Evolutionary conservation across 2,888 invertebrate species (phyloP).

Genomic region (Eilema caniola): DNA sequence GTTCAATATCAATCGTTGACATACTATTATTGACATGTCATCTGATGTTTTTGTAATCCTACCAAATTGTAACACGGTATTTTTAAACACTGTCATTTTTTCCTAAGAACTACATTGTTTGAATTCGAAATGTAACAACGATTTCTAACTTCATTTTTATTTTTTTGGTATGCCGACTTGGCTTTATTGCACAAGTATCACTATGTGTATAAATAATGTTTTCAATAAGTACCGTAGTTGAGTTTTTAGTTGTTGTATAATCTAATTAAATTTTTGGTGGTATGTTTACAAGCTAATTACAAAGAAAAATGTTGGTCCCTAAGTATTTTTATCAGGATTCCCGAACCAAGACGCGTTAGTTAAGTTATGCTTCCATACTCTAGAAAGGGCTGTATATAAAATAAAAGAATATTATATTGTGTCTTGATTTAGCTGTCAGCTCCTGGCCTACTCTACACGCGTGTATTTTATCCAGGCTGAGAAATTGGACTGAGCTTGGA

Average conservation of each 20-base stretch:
- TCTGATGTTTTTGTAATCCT: neutral
- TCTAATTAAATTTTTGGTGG: too few species aligned
- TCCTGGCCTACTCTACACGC: constrained; percentile 30
- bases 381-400: too few species aligned
- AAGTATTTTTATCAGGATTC: too few species aligned
- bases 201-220: too few species aligned
- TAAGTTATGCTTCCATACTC: too few species aligned
- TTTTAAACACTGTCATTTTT: neutral
- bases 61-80: neutral
- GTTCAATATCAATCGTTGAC: neutral
- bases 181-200: neutral
- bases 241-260: too few species aligned
- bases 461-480: constrained; percentile 37
- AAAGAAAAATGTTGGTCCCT: too few species aligned
- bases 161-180: neutral
- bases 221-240: too few species aligned
- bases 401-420: neutral
- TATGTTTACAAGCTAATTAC: too few species aligned
- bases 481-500: constrained; percentile 39
- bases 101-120: neutral
- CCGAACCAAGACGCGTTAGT: too few species aligned
- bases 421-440: constrained; percentile 14
- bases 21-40: neutral
- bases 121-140: neutral
- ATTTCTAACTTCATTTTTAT: neutral